These are phyloP conservation scores for Clanis bilineata DNA, from an alignment of 2,888 invertebrate genomes.

Conservation along the genomic window DNA sequence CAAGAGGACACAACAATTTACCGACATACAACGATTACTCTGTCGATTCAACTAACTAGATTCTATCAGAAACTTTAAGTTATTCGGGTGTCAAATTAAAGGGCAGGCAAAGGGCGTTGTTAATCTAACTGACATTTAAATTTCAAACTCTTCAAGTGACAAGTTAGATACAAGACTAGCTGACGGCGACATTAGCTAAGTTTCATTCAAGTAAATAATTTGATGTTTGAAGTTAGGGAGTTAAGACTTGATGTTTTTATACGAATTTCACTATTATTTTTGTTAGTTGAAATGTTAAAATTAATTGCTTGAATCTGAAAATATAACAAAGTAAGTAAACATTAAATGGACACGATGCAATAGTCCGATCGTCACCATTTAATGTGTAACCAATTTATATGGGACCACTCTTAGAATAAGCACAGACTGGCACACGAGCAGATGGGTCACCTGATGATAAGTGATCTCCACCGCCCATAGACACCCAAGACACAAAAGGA, in stretches of 20 bases:
- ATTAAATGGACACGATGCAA: too few relatives aligned
- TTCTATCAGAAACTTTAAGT: slow-evolving; percentile 31
- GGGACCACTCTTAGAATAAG: too few relatives aligned
- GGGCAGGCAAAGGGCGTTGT: slow-evolving; percentile 9
- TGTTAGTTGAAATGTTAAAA: too few relatives aligned
- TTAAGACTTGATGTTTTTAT: background rate
- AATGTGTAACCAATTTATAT: too few relatives aligned
- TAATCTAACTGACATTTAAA: slow-evolving; percentile 21
- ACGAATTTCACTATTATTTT: too few relatives aligned
- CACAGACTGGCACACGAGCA: too few relatives aligned
- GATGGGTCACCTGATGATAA: too few relatives aligned
- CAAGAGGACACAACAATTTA: background rate
- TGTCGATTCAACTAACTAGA: background rate
- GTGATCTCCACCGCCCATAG: too few relatives aligned
- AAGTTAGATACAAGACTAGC: slow-evolving; percentile 21
- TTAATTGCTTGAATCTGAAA: too few relatives aligned
- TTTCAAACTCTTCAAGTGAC: slow-evolving; percentile 20
- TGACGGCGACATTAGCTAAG: slow-evolving; percentile 21
- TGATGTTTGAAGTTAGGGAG: background rate
- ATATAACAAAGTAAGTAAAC: too few relatives aligned
- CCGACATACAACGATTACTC: slow-evolving; percentile 1
- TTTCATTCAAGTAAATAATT: background rate
- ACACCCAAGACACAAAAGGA: too few relatives aligned
- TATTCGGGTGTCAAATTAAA: slow-evolving; percentile 18
- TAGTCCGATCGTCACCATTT: too few relatives aligned